Evolutionary conservation across 2,797 vertebrate genomes (phyloP), one percentile per base, ranked within the genome.

Genomic region (Amphiprion clarkii): DNA sequence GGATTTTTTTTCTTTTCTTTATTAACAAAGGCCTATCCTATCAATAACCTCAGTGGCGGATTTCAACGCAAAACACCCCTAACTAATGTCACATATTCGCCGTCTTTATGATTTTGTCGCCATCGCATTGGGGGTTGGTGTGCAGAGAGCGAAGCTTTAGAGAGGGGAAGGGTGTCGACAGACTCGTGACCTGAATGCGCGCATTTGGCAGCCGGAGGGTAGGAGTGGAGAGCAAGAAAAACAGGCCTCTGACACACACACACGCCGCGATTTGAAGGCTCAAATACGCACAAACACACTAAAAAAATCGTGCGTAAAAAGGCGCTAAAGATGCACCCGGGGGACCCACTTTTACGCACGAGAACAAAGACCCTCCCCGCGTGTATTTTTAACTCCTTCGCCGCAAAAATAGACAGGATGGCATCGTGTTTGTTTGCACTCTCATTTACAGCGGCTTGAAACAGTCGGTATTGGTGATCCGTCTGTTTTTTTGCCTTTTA

Each of bases 141-240:
- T 39, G 13, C 23, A 19, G 46, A 40, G 27, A 68, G 25, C 49
- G 27, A 57, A 31, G 66, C 56, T 59, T 51, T 55, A 61, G 25
- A 65, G 6, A 55, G 9, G 29, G n/a, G 67, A 33, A 17, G 25
- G 44, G 69, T 52, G 57, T 44, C 44, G 42, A 51, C 52, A 62
- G 80, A 71, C 79, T 84, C 80, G 83, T 89, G 82, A 90, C 81
- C 78, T 78, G 75, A 72, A 76, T 79, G 79, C 71, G 82, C 76
- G 58, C 68, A 19, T 63, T 74, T 60, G 70, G 64, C 57, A 65
- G 66, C 31, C 71, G 4, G 55, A 64, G 67, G 67, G 14, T 39
- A 25, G 53, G 14, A 70, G 62, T 46, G 73, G 60, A 52, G 52
- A 79, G 66, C 75, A 23, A 68, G 82, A 88, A 78, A 87, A 89